Evolutionary conservation across 2,888 invertebrate genomes (phyloP).

Genomic region (Sylvicola cinctus): DNA sequence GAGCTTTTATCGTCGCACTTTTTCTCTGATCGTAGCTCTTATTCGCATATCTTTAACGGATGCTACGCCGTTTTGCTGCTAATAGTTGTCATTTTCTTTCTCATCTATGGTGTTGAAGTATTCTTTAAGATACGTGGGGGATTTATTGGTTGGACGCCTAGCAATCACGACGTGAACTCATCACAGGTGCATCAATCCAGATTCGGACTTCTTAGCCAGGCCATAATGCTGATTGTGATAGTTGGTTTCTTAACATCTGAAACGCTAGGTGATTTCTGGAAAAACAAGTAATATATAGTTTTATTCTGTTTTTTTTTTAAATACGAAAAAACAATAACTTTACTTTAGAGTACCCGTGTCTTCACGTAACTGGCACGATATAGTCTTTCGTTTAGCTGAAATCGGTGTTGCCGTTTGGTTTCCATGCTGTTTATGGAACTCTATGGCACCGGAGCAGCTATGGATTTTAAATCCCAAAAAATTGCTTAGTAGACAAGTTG

Average conservation of each 20-base stretch:
- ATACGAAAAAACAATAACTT: no score
- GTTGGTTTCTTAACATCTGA: conserved; percentile 79
- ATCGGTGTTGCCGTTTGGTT: conserved; percentile 89
- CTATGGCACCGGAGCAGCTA: conserved; percentile 78
- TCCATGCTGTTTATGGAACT: conserved; percentile 91
- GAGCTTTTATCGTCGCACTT: conserved; percentile 30
- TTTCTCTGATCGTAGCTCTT: conserved; percentile 21
- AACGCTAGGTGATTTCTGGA: conserved; percentile 83
- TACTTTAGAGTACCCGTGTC: conserved; percentile 72
- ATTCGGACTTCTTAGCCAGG: conserved; percentile 72
- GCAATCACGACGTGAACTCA: conserved; percentile 40
- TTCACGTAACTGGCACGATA: conserved; percentile 81
- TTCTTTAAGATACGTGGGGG: conserved; percentile 85
- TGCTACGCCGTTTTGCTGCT: conserved; percentile 81
- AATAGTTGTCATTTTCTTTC: conserved; percentile 77
- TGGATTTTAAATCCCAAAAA: conserved; percentile 87
- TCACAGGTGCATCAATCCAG: conserved; percentile 84
- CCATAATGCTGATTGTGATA: conserved; percentile 74
- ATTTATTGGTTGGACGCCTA: conserved; percentile 49
- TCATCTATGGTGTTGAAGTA: conserved; percentile 86
- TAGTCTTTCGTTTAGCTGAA: conserved; percentile 77
- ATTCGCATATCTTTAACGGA: conserved; percentile 76
- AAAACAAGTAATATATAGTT: conserved; percentile 56
- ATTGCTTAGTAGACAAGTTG: conserved; percentile 48
- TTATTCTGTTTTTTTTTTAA: no score